Evolutionary conservation across 1,140 invertebrate genomes (phyloP).

Genomic region (Ooceraea biroi): DNA sequence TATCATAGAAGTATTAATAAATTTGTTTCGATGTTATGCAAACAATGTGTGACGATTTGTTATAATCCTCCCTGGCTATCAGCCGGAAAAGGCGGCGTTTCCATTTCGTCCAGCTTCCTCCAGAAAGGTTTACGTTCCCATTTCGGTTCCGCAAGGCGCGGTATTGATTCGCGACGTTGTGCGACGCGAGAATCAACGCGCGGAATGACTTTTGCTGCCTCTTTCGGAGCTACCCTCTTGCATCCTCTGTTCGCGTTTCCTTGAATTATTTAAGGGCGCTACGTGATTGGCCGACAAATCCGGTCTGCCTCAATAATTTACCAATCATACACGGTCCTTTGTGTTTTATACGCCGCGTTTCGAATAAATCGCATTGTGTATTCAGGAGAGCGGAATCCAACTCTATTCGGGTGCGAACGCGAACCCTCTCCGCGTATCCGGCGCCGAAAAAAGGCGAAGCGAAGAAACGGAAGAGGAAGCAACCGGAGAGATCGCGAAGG

Average conservation of each 20-base stretch:
- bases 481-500: constrained; percentile 56
- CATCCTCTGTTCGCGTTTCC: constrained; percentile 72
- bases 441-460: constrained; percentile 5
- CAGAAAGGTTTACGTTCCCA: too few relatives aligned
- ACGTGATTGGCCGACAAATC: constrained; percentile 86
- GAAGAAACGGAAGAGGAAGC: constrained; percentile 59
- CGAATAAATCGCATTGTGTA: constrained; percentile 86
- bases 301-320: constrained; percentile 85
- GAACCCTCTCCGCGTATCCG: constrained; percentile 59
- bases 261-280: constrained; percentile 84
- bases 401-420: constrained; percentile 78
- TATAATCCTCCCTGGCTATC: too few relatives aligned
- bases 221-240: constrained; percentile 41
- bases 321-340: constrained; percentile 85
- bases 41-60: not conserved
- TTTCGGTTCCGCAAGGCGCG: not conserved
- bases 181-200: constrained; percentile 43
- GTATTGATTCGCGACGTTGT: constrained; percentile 59
- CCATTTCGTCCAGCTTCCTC: not conserved
- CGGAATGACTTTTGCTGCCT: constrained; percentile 56
- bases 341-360: constrained; percentile 81
- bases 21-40: constrained; percentile 80
- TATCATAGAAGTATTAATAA: constrained; percentile 77
- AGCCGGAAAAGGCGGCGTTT: not conserved
- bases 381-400: constrained; percentile 84